Base-by-base conservation (phyloP, 2,888 invertebrate genomes). In the Eubasilissa splendida region DNA sequence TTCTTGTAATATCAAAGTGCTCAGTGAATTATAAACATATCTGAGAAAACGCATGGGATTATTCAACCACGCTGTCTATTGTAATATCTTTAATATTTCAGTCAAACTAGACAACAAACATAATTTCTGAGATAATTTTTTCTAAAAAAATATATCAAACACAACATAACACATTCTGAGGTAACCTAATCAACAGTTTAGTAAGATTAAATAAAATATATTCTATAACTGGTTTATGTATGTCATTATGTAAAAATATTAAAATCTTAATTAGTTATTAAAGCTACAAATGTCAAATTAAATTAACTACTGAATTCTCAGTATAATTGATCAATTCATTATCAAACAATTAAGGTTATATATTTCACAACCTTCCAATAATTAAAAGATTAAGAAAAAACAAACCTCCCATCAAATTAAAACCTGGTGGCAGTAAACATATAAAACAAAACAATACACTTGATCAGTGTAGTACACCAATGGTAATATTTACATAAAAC, bases 291-390 rank as follows among this genome's bases (percentile, higher is more conserved):
- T 77, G 78, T 68, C 73, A 78, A 78, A 78, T 78, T 52, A 75
- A 75, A 75, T 76, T 12, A 31, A 65, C 58, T 77, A 80, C 70
- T 76, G 68, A 76, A 53, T 70, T 59, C 54, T 80, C 60, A 76
- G 76, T 80, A 80, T 70, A 76, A 80, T 68, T 66, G 77, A 68
- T 66, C 77, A 76, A 80, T 80, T 76, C 14, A 52, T 60, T 70
- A 76, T 70, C 52, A 58, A 79, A 79, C 42, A 52, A 79, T 59
- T 75, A 79, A 79, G 79, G 79, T 79, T 79, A 79, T 79, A 79
- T 66, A 66, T 63, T 79, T 79, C 79, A 79, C 79, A 79, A 79
- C 79, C 79, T 79, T 79, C 76, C 65, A 66, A 73, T 73, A 54
- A 58, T 73, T 73, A 73, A 73, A 73, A 58, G 56, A 73, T 73